Conservation (phyloP, 2,888 invertebrate species). For the Pasiphila rectangulata region DNA sequence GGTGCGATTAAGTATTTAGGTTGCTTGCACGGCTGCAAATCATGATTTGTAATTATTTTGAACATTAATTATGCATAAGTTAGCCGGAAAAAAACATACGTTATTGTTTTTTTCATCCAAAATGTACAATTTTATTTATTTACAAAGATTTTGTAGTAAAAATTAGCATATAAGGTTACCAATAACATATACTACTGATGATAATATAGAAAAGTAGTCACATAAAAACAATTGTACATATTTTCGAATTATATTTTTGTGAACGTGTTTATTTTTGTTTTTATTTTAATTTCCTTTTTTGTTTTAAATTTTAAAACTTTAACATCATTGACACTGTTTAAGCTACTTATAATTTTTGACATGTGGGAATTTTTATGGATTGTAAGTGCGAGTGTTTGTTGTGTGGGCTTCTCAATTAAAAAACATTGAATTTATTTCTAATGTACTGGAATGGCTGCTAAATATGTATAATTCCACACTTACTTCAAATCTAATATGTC, state of each 20-base stretch:
- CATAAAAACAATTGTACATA: slow-evolving; percentile 64
- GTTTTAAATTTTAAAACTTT: slow-evolving; percentile 16
- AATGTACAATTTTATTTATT: slow-evolving; percentile 35
- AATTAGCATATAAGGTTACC: slow-evolving; percentile 37
- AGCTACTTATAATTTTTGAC: slow-evolving; percentile 16
- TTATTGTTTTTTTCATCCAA: slow-evolving; percentile 10
- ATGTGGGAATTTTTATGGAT: slow-evolving; percentile 13
- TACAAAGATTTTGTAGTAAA: slow-evolving; percentile 25
- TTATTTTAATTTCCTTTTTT: slow-evolving; percentile 35
- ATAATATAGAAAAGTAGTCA: slow-evolving; percentile 18
- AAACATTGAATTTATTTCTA: slow-evolving; percentile 14
- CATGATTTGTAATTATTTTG: slow-evolving; percentile 2
- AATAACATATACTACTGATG: slow-evolving; percentile 29
- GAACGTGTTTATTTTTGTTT: slow-evolving; percentile 51
- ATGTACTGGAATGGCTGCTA: slow-evolving; percentile 24
- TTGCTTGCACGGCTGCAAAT: slow-evolving; percentile 14
- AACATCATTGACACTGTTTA: slow-evolving; percentile 5
- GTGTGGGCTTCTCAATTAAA: slow-evolving; percentile 12
- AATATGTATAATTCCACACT: slow-evolving; percentile 6
- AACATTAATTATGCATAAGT: background rate
- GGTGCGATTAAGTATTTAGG: slow-evolving; percentile 16
- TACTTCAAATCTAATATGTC: slow-evolving; percentile 7
- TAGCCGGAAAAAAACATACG: background rate
- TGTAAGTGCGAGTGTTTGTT: slow-evolving; percentile 11
- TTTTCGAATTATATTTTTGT: slow-evolving; percentile 77